Evolutionary conservation across 2,113 vertebrate species (phyloP).

Genomic region (Pteropus alecto): DNA sequence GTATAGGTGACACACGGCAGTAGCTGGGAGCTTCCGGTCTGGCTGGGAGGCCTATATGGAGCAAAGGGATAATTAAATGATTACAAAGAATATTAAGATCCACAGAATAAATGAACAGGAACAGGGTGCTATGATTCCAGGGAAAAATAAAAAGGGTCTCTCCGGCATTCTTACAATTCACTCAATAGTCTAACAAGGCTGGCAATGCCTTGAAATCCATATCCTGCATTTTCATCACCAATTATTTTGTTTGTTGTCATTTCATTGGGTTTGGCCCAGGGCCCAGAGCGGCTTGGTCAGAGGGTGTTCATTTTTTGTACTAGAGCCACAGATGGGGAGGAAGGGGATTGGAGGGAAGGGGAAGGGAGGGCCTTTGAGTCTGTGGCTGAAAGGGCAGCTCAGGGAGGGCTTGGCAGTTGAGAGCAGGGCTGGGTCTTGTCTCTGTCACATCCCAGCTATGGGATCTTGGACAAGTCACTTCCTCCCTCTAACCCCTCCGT

Average conservation of each 20-base stretch:
- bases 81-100: not conserved
- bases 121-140: not conserved
- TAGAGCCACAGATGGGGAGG: not conserved
- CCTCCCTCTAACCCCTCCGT: not conserved
- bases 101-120: not conserved
- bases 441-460: not conserved
- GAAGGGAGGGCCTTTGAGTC: not conserved
- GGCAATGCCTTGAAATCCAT: not conserved
- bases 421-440: not conserved
- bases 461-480: not conserved
- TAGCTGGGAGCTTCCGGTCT: not conserved
- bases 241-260: not conserved
- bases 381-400: not conserved
- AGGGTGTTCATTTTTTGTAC: not conserved
- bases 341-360: not conserved
- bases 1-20: not conserved
- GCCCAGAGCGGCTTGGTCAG: not conserved
- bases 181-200: no score
- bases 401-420: not conserved
- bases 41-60: not conserved
- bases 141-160: not conserved
- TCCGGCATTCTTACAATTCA: not conserved
- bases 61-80: not conserved
- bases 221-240: not conserved
- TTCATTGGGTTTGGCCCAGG: not conserved